A percentile compares a stretch with the other conserved stretches of the same genome.
Evolutionary conservation across 1,140 invertebrate genomes (phyloP).

Genomic region (Sminthurides bifidus): DNA sequence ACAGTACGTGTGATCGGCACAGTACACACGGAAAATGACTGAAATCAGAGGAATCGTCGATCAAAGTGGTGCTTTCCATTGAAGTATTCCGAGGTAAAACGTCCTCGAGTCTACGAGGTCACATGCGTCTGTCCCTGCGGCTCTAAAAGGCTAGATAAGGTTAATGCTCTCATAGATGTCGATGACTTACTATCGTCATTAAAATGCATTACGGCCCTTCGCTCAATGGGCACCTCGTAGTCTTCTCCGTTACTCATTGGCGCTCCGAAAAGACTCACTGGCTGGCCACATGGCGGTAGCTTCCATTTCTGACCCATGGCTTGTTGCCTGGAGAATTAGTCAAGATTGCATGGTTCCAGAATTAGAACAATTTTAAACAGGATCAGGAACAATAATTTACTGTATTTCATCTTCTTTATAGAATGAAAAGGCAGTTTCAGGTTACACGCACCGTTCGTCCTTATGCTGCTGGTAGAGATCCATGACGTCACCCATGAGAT

Average conservation of each 20-base stretch:
- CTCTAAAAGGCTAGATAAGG: too few relatives aligned
- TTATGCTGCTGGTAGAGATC: slow-evolving; percentile 46
- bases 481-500: slow-evolving; percentile 53
- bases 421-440: too few relatives aligned
- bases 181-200: slow-evolving; percentile 52
- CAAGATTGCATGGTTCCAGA: too few relatives aligned
- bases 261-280: slow-evolving; percentile 47
- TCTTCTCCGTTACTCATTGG: slow-evolving; percentile 40
- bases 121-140: too few relatives aligned
- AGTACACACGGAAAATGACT: slow-evolving; percentile 76
- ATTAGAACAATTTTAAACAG: too few relatives aligned
- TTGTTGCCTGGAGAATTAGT: slow-evolving; percentile 28
- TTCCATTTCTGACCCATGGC: slow-evolving; percentile 55
- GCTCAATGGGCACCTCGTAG: slow-evolving; percentile 33
- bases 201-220: slow-evolving; percentile 43
- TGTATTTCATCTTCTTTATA: too few relatives aligned
- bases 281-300: slow-evolving; percentile 52
- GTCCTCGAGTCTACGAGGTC: too few relatives aligned
- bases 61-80: too few relatives aligned
- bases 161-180: too few relatives aligned
- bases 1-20: slow-evolving; percentile 74
- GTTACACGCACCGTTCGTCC: slow-evolving; percentile 44
- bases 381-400: too few relatives aligned
- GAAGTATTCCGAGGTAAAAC: too few relatives aligned
- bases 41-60: slow-evolving; percentile 27